Conservation (phyloP, 2,888 invertebrate species). For the Lasioglossum lativentre region DNA sequence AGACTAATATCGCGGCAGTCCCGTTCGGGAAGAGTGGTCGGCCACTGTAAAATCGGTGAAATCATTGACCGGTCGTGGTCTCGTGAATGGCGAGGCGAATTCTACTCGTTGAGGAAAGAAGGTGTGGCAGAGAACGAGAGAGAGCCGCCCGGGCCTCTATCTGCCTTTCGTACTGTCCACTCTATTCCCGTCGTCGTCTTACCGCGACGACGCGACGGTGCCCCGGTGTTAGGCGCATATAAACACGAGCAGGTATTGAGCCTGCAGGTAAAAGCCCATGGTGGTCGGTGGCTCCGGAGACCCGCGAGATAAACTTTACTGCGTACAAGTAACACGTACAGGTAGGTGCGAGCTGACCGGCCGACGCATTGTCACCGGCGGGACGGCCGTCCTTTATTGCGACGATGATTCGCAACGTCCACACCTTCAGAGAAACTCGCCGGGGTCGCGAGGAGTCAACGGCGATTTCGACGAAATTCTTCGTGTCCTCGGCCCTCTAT, state of each 20-base stretch:
- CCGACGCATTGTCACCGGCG: constrained; percentile 70
- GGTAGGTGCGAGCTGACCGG: constrained; percentile 61
- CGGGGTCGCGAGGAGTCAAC: constrained; percentile 45
- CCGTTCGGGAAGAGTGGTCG: constrained; percentile 47
- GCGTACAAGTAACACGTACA: constrained; percentile 70
- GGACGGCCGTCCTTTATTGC: constrained; percentile 76
- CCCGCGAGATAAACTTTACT: constrained; percentile 74
- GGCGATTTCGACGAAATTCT: constrained; percentile 55
- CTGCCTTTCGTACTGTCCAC: constrained; percentile 27
- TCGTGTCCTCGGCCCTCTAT: not conserved
- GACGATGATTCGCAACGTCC: constrained; percentile 78
- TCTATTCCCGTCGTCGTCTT: constrained; percentile 21
- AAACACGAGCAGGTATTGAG: constrained; percentile 76
- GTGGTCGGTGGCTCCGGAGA: constrained; percentile 71
- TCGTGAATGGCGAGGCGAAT: constrained; percentile 60
- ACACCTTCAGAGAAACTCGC: constrained; percentile 62
- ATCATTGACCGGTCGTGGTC: constrained; percentile 68
- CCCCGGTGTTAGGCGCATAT: constrained; percentile 75
- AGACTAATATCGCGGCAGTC: constrained; percentile 58
- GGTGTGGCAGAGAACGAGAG: constrained; percentile 70
- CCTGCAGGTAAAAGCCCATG: constrained; percentile 72
- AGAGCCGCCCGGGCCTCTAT: not conserved
- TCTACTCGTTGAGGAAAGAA: constrained; percentile 57
- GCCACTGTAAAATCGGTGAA: constrained; percentile 70
- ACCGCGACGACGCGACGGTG: constrained; percentile 26